These are phyloP conservation scores for Enteromius fasciolatus DNA, from an alignment of 2,797 vertebrate genomes.

Conservation along the genomic window DNA sequence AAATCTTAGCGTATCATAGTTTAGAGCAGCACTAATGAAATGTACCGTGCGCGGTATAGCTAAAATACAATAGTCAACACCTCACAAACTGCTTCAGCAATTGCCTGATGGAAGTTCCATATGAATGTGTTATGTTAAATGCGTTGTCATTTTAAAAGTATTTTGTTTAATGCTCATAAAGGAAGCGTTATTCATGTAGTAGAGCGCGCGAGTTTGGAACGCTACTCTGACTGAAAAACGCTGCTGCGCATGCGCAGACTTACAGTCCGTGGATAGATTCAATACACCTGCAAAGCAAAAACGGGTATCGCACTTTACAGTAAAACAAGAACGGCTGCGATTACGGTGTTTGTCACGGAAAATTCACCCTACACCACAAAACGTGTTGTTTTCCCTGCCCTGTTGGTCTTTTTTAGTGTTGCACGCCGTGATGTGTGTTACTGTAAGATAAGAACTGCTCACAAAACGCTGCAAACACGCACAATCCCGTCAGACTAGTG, in stretches of 20 bases:
- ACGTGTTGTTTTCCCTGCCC: not conserved
- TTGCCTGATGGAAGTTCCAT: too few relatives aligned
- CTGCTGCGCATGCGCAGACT: constrained; percentile 8
- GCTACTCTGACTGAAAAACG: not conserved
- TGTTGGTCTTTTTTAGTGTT: not conserved
- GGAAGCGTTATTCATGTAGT: not conserved
- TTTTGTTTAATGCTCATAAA: not conserved
- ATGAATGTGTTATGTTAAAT: not conserved
- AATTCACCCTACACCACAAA: not conserved
- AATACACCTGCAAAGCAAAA: not conserved
- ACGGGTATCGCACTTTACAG: not conserved
- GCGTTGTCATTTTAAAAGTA: not conserved
- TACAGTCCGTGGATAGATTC: not conserved
- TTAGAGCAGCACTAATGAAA: not conserved
- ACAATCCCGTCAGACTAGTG: not conserved
- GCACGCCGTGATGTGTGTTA: too few relatives aligned
- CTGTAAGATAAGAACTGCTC: not conserved
- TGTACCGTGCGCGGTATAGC: not conserved
- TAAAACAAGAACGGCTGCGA: not conserved
- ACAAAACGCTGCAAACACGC: not conserved
- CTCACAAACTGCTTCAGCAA: too few relatives aligned
- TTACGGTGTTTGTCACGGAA: too few relatives aligned
- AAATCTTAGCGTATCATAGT: not conserved
- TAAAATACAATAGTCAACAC: not conserved
- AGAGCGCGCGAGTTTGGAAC: constrained; percentile 10